A percentile compares a stretch with the other conserved stretches of the same genome.
Evolutionary conservation across 2,113 vertebrate species (phyloP).

Genomic region (Heterochromis multidens): DNA sequence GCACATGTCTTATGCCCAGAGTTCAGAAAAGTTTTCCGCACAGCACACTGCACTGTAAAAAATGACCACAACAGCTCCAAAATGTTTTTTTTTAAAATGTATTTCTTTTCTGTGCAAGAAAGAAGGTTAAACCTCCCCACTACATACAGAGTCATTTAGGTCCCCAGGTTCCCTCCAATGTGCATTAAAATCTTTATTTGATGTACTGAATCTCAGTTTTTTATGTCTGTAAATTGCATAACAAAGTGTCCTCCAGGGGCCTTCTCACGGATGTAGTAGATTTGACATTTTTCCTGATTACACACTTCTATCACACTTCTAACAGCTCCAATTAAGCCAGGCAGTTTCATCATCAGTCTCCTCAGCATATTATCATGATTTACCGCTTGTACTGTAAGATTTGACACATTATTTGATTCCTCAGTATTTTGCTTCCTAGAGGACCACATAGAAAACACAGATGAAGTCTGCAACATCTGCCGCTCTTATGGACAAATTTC

Average conservation of each 20-base stretch:
- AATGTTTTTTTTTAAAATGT: background rate
- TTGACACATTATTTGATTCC: background rate
- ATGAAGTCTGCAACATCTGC: background rate
- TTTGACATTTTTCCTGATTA: constrained; percentile 3
- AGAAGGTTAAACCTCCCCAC: background rate
- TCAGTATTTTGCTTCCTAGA: background rate
- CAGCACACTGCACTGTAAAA: background rate
- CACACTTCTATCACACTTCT: constrained; percentile 10
- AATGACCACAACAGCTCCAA: background rate
- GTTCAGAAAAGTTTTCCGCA: constrained; percentile 41
- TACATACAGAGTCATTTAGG: background rate
- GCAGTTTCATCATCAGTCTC: background rate
- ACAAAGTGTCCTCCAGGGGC: background rate
- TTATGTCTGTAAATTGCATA: constrained; percentile 11
- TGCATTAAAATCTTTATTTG: background rate
- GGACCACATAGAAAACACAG: background rate
- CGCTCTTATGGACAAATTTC: background rate
- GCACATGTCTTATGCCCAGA: constrained; percentile 60
- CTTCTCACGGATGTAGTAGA: constrained; percentile 32
- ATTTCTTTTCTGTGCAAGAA: background rate
- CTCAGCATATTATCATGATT: background rate
- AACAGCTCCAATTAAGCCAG: constrained; percentile 1
- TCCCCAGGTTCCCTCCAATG: background rate
- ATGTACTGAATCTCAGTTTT: background rate
- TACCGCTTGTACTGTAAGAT: background rate